Percentiles rank a stretch among this genome's conserved stretches.
Evolutionary conservation across 2,888 invertebrate species (phyloP).

Genomic region (Sisyra nigra): DNA sequence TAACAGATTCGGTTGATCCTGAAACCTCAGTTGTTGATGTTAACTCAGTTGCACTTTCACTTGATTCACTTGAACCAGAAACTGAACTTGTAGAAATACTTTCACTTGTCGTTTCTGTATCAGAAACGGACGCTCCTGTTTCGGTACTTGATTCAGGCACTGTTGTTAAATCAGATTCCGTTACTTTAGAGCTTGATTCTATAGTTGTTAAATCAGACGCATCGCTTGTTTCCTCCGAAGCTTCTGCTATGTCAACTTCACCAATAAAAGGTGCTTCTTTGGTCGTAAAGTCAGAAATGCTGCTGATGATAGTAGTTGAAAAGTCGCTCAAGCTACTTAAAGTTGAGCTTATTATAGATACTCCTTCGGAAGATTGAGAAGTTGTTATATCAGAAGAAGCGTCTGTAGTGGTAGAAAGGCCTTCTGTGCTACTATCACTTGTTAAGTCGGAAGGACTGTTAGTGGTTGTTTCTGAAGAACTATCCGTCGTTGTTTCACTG

Average conservation of each 20-base stretch:
- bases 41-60: conserved; percentile 9
- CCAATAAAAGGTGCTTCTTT: too few relatives aligned
- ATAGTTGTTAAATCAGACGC: conserved; percentile 13
- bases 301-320: conserved; percentile 7
- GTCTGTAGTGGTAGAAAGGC: conserved; percentile 6
- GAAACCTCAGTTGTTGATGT: conserved; percentile 1
- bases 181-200: conserved; percentile 10
- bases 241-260: too few relatives aligned
- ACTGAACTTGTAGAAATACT: conserved; percentile 1
- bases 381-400: conserved; percentile 8
- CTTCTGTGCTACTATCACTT: conserved; percentile 11
- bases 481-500: background rate
- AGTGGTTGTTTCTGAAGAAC: conserved; percentile 8
- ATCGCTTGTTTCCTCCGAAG: background rate
- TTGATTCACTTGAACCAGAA: conserved; percentile 6
- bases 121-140: background rate
- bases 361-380: conserved; percentile 9
- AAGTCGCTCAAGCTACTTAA: conserved; percentile 8
- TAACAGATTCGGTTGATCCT: conserved; percentile 1
- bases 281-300: too few relatives aligned
- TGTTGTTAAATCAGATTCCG: conserved; percentile 10
- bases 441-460: conserved; percentile 9
- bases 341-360: conserved; percentile 6
- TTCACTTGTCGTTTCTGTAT: background rate
- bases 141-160: conserved; percentile 10